Percentiles rank a stretch among this genome's conserved stretches.
Evolutionary conservation across 2,888 invertebrate genomes (phyloP).

Genomic region (Melieria picta): DNA sequence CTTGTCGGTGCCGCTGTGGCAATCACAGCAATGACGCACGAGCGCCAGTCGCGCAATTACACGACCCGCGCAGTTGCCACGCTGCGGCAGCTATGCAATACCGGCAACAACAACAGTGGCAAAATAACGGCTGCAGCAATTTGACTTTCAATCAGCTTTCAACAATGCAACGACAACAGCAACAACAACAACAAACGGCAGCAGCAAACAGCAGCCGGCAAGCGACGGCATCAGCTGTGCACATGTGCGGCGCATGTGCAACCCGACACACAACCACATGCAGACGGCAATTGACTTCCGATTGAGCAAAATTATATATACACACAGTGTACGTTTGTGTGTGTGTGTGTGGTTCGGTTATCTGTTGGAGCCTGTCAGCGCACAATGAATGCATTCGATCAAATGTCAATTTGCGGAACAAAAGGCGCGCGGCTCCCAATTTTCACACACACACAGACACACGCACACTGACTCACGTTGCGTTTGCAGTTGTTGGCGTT

Average conservation of each 20-base stretch:
- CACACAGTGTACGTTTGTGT: background rate
- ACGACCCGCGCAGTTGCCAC: too few species aligned
- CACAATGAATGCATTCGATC: slow-evolving; percentile 41
- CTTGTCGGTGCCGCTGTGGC: too few species aligned
- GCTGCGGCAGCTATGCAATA: too few species aligned
- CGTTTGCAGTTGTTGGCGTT: too few species aligned
- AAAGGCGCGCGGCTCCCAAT: slow-evolving; percentile 11
- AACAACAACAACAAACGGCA: slow-evolving; percentile 9
- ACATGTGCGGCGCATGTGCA: slow-evolving; percentile 15
- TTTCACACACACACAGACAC: background rate
- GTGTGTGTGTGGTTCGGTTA: background rate
- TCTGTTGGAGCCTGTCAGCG: slow-evolving; percentile 32
- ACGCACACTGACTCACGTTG: too few species aligned
- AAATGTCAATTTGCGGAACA: slow-evolving; percentile 34
- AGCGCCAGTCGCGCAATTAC: background rate
- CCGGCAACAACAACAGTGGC: background rate
- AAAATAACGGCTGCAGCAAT: slow-evolving; percentile 3
- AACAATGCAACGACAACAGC: slow-evolving; percentile 19
- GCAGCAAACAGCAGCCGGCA: slow-evolving; percentile 9
- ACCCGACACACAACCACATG: too few species aligned
- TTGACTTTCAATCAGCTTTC: slow-evolving; percentile 30
- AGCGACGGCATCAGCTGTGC: slow-evolving; percentile 16
- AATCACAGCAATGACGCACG: background rate
- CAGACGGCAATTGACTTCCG: too few species aligned
- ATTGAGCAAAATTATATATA: too few species aligned